These are phyloP conservation scores for Urocitellus parryii DNA, from an alignment of 2,113 vertebrate species.

Conservation along the genomic window DNA sequence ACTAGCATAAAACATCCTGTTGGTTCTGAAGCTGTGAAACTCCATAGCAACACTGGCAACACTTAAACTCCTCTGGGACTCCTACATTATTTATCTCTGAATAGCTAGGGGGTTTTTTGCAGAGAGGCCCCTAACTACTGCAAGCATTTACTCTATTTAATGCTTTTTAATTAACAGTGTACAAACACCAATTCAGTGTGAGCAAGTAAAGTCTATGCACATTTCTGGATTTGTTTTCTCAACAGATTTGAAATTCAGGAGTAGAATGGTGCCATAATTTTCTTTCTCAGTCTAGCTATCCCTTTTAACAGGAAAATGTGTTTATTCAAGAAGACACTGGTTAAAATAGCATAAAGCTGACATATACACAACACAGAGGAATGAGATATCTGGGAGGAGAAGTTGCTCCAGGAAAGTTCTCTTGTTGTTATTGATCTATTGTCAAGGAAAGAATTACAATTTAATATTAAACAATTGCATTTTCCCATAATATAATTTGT, in stretches of 20 bases:
- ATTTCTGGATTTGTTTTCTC: neutral
- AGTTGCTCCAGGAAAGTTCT: neutral
- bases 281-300: neutral
- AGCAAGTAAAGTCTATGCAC: constrained; percentile 59
- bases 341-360: constrained; percentile 34
- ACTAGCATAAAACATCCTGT: constrained; percentile 53
- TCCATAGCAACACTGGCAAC: constrained; percentile 70
- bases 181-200: constrained; percentile 72
- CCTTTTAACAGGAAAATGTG: neutral
- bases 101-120: constrained; percentile 73
- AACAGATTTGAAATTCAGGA: neutral
- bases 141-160: constrained; percentile 82
- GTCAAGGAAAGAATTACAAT: neutral
- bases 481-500: neutral
- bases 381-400: neutral
- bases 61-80: constrained; percentile 9
- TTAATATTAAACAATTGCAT: constrained; percentile 7
- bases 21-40: neutral
- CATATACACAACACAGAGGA: neutral
- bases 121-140: constrained; percentile 62
- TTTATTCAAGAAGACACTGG: neutral
- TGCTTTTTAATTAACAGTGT: constrained; percentile 84
- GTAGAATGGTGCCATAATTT: neutral
- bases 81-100: constrained; percentile 56
- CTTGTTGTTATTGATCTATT: neutral